These are phyloP conservation scores for Solea solea DNA, from an alignment of 2,113 vertebrate genomes.

Conservation along the genomic window DNA sequence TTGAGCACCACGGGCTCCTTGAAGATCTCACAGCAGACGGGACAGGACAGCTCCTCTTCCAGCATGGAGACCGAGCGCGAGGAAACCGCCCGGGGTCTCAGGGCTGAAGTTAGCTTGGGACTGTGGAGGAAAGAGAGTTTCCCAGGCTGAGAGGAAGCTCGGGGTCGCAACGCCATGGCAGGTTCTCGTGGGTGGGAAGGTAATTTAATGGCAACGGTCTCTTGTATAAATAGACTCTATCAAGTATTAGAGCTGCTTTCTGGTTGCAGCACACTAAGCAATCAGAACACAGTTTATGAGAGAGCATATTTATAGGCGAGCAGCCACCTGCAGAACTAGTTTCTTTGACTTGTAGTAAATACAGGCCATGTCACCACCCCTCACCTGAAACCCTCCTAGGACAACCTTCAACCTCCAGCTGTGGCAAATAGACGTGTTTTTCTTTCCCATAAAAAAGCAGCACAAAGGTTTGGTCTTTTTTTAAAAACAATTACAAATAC, in stretches of 20 bases:
- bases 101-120: constrained; percentile 39
- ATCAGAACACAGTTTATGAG: constrained; percentile 31
- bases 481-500: neutral
- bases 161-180: constrained; percentile 75
- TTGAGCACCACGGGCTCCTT: constrained; percentile 83
- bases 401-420: constrained; percentile 15
- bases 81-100: constrained; percentile 73
- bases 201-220: neutral
- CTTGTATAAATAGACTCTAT: neutral
- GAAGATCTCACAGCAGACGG: constrained; percentile 84
- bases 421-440: neutral
- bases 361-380: constrained; percentile 41
- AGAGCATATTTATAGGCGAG: constrained; percentile 53
- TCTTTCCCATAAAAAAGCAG: neutral
- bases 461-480: no score
- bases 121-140: constrained; percentile 66
- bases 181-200: constrained; percentile 8
- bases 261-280: constrained; percentile 21
- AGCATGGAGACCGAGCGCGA: constrained; percentile 67
- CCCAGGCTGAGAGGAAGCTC: constrained; percentile 80
- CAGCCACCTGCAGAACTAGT: constrained; percentile 70
- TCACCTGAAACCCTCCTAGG: neutral
- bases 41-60: constrained; percentile 82
- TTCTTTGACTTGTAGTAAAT: constrained; percentile 62
- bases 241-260: constrained; percentile 7